Base-by-base conservation (phyloP, 2,888 invertebrate genomes). In the Acanthoscelides obtectus region DNA sequence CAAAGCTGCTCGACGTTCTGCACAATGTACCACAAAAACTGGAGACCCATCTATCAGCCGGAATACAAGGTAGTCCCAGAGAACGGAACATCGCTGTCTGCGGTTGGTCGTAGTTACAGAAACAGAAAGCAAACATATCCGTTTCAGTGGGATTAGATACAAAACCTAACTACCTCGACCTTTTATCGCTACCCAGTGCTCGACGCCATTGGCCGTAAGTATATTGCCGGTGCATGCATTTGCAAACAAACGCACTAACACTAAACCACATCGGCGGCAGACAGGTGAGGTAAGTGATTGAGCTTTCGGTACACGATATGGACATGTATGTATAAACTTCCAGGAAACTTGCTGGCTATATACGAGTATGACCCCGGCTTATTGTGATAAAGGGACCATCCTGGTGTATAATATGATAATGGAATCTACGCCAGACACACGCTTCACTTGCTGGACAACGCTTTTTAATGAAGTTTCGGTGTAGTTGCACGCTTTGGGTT, bases 281-380 rank as follows among this genome's bases (percentile, higher is more conserved):
- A 12, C 45, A 45, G 45, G 45, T 45, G 45, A 45, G 83, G 83
- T 83, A 80, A 83, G 80, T 80, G 82, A 83, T 83, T 82, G 83
- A 83, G 82, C 81, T 81, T 82, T 82, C 79, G 79, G 81, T 79
- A 84, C 84, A 84, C 81, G 83, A 82, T 83, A 84, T 83, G 82
- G 83, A 83, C 81, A 83, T 83, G 83, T 83, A 83, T 77, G 75
- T 76, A 77, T 79, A 78, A 79, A 78, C 77, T 77, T 22, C 22
- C 68, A 21, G 22, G 45, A 45, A 45, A 45, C 45, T 12, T 12
- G 45, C 12, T 45, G 12, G 45, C 45, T 45, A 12, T 45, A 45
- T 12, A 45, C 45, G 45, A 45, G 45, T 45, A 45, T 45, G 45
- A 45, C 45, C 45, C 45, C 45, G 6, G 12, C 12, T 45, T 45